Base-by-base conservation (phyloP, 2,888 invertebrate genomes). In the Syrista parreyssii region DNA sequence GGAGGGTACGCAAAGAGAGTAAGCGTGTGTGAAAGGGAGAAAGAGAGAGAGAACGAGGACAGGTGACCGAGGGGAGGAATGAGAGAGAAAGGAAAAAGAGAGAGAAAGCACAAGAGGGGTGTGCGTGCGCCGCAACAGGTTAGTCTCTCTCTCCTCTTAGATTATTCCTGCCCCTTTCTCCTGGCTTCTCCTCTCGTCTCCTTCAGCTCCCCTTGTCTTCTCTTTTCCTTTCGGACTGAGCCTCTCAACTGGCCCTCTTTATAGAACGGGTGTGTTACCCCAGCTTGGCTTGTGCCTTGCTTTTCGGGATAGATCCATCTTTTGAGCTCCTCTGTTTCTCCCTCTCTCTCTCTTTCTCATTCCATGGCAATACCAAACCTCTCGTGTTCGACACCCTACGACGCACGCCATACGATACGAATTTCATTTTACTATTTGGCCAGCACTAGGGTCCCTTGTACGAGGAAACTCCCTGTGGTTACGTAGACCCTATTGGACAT, bases 41-140 rank as follows among this genome's bases (percentile, higher is more conserved):
- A 83, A 93, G 93, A 88, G 90, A 93, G 86, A 92, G 92, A 84
- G 92, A 93, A 91, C 92, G 93, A 86, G 90, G 93, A 83, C 93
- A 93, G 79, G 93, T 94, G 83, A 89, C 94, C 72, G 92, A 93
- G 79, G 93, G 94, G 34, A 92, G 12, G 6, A 32, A 30, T 2
- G 35, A 73, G 34, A 34, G 74, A 11, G 74, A 31, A 72, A 74
- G 30, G 79, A 78, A 36, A 75, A 34, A 31, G 35, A 15, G 74
- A 34, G 40, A 40, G 75, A 75, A 76, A 80, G n/a, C n/a, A n/a
- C n/a, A n/a, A n/a, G n/a, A 78, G 68, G 73, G 81, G 79, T 83
- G 83, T 88, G 88, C 88, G 88, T 89, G 89, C 89, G 88, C 86
- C 88, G 90, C 90, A 90, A 90, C 90, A 90, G 90, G 90, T 90